Percentiles rank a stretch among this genome's conserved stretches.
Conservation (phyloP, 2,888 invertebrate genomes). For the Brachynemurus nebulosus region DNA sequence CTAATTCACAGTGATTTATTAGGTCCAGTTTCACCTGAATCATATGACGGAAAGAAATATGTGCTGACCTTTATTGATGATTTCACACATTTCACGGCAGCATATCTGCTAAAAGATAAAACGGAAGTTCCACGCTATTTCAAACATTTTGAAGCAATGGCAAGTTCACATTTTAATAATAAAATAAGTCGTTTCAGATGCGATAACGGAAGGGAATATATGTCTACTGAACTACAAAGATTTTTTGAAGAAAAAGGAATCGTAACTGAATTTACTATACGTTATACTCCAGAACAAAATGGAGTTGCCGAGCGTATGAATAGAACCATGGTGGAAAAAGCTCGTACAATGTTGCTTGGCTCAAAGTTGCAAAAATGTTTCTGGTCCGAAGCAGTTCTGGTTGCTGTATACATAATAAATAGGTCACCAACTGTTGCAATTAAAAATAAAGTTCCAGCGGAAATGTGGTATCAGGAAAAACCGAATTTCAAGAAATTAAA, state of each 20-base stretch:
- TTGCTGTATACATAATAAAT: conserved; percentile 16
- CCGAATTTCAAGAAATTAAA: background rate
- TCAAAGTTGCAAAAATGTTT: conserved; percentile 17
- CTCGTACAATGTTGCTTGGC: no score
- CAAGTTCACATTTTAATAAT: conserved; percentile 15
- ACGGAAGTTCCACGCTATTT: conserved; percentile 17
- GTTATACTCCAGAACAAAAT: conserved; percentile 20
- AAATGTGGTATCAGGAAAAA: conserved; percentile 1
- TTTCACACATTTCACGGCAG: no score
- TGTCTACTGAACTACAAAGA: conserved; percentile 13
- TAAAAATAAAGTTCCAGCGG: background rate
- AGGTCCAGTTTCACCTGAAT: conserved; percentile 16
- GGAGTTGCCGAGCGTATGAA: conserved; percentile 21
- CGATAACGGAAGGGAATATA: conserved; percentile 21
- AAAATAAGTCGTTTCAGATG: conserved; percentile 17
- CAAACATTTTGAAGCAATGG: conserved; percentile 15
- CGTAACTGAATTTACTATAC: conserved; percentile 16
- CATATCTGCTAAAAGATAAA: conserved; percentile 19
- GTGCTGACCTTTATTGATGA: no score
- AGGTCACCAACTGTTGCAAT: conserved; percentile 12
- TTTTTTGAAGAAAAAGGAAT: conserved; percentile 17
- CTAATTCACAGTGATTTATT: conserved; percentile 18
- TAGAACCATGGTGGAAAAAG: conserved; percentile 21
- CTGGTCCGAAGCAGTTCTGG: conserved; percentile 18
- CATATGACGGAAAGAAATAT: conserved; percentile 16